A percentile compares a stretch with the other conserved stretches of the same genome.
phyloP scores from a whole-genome alignment of 2,888 invertebrate genomes.

The Megamerina dolium region DNA sequence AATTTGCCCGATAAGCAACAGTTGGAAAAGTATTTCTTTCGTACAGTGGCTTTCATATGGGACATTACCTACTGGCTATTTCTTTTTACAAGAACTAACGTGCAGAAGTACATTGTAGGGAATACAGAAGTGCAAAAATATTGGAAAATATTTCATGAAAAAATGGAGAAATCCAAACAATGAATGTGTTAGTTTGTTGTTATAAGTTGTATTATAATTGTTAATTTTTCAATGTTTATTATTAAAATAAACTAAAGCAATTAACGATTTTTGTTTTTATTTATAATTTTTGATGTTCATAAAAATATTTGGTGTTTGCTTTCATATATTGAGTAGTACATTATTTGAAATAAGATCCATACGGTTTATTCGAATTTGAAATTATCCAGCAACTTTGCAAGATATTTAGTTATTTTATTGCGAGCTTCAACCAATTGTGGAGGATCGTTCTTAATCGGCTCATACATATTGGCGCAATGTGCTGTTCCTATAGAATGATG shows the following conservation, averaged over 20 bases:
- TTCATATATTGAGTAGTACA: too few relatives aligned
- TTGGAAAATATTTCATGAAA: constrained; percentile 26
- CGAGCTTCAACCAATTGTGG: constrained; percentile 65
- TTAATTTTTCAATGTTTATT: too few relatives aligned
- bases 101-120: constrained; percentile 23
- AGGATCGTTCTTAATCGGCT: constrained; percentile 60
- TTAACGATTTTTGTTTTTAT: too few relatives aligned
- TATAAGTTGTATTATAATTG: too few relatives aligned
- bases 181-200: too few relatives aligned
- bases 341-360: too few relatives aligned
- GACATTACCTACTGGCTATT: constrained; percentile 29
- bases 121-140: constrained; percentile 18
- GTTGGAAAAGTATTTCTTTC: constrained; percentile 37
- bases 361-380: too few relatives aligned
- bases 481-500: constrained; percentile 82
- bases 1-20: constrained; percentile 33
- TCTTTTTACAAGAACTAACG: constrained; percentile 23
- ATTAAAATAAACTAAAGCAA: too few relatives aligned
- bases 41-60: constrained; percentile 35
- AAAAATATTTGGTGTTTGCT: too few relatives aligned
- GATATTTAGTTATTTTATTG: constrained; percentile 51
- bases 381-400: constrained; percentile 22
- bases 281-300: too few relatives aligned
- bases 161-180: constrained; percentile 38
- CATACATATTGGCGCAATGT: constrained; percentile 93